phyloP scores from a whole-genome alignment of 2,113 vertebrate species.

The Mesembrinibis cayennensis region DNA sequence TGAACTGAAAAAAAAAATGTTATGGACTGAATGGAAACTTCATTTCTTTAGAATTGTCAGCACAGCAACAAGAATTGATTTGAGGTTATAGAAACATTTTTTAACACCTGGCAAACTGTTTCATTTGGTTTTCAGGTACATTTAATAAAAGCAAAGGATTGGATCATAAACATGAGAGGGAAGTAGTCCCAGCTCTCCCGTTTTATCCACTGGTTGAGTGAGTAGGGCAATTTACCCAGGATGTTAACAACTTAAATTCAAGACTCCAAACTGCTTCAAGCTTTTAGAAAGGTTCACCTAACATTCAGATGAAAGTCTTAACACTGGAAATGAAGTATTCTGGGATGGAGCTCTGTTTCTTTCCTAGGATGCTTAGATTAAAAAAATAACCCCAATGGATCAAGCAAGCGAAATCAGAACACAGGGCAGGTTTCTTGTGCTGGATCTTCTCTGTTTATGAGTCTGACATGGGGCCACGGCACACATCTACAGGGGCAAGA shows the following conservation, averaged over 20 bases:
- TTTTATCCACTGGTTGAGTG: constrained; percentile 7
- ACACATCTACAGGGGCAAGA: not conserved
- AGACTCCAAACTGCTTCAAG: not conserved
- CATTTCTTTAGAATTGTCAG: constrained; percentile 47
- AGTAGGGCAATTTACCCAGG: not conserved
- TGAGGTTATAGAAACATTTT: constrained; percentile 28
- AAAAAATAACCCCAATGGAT: not conserved
- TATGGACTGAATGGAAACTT: constrained; percentile 56
- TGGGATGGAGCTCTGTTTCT: not conserved
- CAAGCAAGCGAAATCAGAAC: not conserved
- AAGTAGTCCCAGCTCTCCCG: not conserved
- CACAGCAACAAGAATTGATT: constrained; percentile 3
- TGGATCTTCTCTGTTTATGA: no score
- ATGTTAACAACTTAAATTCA: constrained; percentile 14
- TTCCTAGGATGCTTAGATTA: not conserved
- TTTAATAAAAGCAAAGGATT: constrained; percentile 39
- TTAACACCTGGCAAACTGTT: constrained; percentile 46
- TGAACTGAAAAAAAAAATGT: constrained; percentile 21
- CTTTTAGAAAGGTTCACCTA: not conserved
- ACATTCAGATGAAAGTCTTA: not conserved
- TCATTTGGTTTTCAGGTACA: constrained; percentile 40
- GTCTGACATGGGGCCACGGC: not conserved
- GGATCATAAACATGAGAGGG: constrained; percentile 31
- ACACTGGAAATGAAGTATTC: not conserved
- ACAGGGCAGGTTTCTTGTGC: not conserved